These are phyloP conservation scores for Poecilobothrus nobilitatus DNA, from an alignment of 2,888 invertebrate species.

Conservation along the genomic window DNA sequence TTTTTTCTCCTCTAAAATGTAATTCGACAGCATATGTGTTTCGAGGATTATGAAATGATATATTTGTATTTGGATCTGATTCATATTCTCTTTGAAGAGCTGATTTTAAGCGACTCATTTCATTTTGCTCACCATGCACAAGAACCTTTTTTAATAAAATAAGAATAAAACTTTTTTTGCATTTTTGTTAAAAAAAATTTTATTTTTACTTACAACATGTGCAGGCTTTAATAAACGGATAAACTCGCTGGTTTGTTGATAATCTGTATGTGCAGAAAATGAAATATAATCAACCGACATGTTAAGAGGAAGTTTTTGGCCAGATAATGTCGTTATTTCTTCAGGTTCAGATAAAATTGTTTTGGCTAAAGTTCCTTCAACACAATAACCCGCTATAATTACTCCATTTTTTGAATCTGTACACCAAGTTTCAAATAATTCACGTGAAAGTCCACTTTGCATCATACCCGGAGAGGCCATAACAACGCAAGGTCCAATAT, in stretches of 20 bases:
- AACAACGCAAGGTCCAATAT: slow-evolving; percentile 98
- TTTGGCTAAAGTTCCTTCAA: slow-evolving; percentile 84
- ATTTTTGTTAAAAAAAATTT: neutral
- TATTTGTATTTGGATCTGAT: slow-evolving; percentile 61
- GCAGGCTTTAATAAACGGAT: slow-evolving; percentile 89
- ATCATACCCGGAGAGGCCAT: slow-evolving; percentile 99
- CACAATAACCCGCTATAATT: slow-evolving; percentile 94
- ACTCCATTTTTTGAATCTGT: slow-evolving; percentile 96
- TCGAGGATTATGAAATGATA: slow-evolving; percentile 88
- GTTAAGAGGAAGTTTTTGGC: slow-evolving; percentile 90
- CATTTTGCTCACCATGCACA: slow-evolving; percentile 98
- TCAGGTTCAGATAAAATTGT: slow-evolving; percentile 95
- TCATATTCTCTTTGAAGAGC: slow-evolving; percentile 75
- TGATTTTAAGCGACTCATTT: slow-evolving; percentile 93
- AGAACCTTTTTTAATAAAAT: slow-evolving; percentile 28
- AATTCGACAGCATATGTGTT: slow-evolving; percentile 91
- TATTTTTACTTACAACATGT: slow-evolving; percentile 61
- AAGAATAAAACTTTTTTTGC: slow-evolving; percentile 1
- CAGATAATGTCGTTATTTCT: slow-evolving; percentile 90
- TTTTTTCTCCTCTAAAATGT: slow-evolving; percentile 95
- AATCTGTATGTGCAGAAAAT: slow-evolving; percentile 90
- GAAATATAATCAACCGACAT: slow-evolving; percentile 99
- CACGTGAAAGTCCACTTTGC: slow-evolving; percentile 95
- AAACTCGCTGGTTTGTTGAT: slow-evolving; percentile 78
- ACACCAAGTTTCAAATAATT: slow-evolving; percentile 98